Evolutionary conservation across 2,888 invertebrate species (phyloP), one percentile per base, ranked within the genome.

Genomic region (Anagyrus pseudococci): DNA sequence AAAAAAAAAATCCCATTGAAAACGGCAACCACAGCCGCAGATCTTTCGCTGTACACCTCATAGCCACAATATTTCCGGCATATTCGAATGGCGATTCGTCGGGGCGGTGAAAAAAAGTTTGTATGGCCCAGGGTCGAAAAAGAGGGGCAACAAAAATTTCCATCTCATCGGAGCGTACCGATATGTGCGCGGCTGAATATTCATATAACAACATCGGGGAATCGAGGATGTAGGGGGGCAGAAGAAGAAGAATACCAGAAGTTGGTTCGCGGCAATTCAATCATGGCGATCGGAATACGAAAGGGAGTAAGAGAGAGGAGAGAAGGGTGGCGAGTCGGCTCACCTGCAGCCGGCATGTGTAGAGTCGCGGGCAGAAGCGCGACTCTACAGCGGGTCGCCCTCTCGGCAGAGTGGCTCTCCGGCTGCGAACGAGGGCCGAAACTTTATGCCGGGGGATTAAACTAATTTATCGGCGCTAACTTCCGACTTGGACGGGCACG

Each of bases 401-500:
- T 7, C 29, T 13, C 13, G 10, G 8, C 33, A 37, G 33, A n/a
- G 33, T 13, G 33, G 6, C 4, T 29, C 29, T 7, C 6, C 29
- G 15, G 33, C 3, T 2, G 33, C 33, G 33, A 17, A 20, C 54
- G 48, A 29, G 26, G n/a, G 47, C 13, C 37, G 41, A 53, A 64
- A 65, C 65, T 65, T 65, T 58, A 62, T 58, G 33, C 55, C 47
- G 4, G 23, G 6, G 61, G 65, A 65, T 65, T 65, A 61, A 65
- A 65, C 65, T 65, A 65, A 65, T 65, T 65, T 65, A 65, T 65
- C 61, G 58, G 25, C 33, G 43, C 65, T 58, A 62, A 65, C 65
- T 65, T 65, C 55, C 58, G 53, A 56, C 59, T 59, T 44, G 63
- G 50, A 59, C 46, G 54, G 49, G 44, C 53, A 43, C 43, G 26